A percentile compares a stretch with the other conserved stretches of the same genome.
Evolutionary conservation across 2,797 vertebrate genomes (phyloP).

Genomic region (Kryptopterus vitreolus): DNA sequence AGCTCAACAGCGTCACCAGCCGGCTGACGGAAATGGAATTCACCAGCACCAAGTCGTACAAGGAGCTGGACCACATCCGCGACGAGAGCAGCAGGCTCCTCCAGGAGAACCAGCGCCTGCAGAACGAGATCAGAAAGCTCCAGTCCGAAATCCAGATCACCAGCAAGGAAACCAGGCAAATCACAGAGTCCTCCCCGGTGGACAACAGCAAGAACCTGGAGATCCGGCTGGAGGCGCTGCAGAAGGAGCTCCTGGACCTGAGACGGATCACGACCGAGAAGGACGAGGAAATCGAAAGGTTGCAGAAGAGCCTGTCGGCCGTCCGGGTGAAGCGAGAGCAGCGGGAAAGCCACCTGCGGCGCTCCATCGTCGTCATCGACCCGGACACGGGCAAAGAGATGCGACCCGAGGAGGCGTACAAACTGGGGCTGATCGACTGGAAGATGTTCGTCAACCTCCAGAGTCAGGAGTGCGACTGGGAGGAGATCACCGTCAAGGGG

Average conservation of each 20-base stretch:
- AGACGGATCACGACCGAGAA: conserved; percentile 82
- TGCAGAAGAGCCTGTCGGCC: conserved; percentile 83
- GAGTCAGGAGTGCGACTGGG: conserved; percentile 98
- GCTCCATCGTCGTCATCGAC: conserved; percentile 95
- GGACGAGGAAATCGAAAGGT: conserved; percentile 85
- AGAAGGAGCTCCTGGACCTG: conserved; percentile 86
- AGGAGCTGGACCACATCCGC: conserved; percentile 88
- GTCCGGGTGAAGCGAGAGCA: conserved; percentile 90
- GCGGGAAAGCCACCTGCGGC: conserved; percentile 90
- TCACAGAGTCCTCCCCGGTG: conserved; percentile 74
- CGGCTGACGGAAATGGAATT: conserved; percentile 89
- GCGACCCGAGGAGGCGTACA: conserved; percentile 91
- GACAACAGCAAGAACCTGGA: conserved; percentile 82
- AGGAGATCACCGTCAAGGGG: conserved; percentile 91
- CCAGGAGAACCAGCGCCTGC: conserved; percentile 89
- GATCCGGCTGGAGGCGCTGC: conserved; percentile 82
- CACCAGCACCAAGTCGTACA: conserved; percentile 88
- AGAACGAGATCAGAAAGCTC: conserved; percentile 86
- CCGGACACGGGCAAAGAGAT: conserved; percentile 93
- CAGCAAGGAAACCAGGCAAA: conserved; percentile 81
- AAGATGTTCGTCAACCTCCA: conserved; percentile 95
- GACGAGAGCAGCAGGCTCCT: conserved; percentile 89
- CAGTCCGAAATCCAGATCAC: conserved; percentile 92
- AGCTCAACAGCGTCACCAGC: conserved; percentile 76
- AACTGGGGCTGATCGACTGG: conserved; percentile 92